A percentile compares a stretch with the other conserved stretches of the same genome.
Conservation (phyloP, 2,888 invertebrate species). For the Limnephilus lunatus region DNA sequence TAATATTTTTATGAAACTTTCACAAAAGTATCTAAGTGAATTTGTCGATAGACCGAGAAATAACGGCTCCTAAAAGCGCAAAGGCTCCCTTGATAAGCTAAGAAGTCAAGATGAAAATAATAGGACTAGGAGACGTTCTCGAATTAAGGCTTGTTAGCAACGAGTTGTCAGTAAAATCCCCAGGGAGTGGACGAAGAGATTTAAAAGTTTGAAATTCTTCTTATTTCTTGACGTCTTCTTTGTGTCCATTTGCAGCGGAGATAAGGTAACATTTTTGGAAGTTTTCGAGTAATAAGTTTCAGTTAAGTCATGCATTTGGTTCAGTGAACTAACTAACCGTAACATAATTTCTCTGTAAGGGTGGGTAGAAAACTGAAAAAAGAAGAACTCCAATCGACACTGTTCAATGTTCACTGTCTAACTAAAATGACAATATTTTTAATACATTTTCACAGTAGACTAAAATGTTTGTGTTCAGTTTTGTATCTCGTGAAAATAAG, state of each 20-base stretch:
- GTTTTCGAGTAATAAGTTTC: background rate
- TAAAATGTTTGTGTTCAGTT: too few relatives aligned
- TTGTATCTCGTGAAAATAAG: too few relatives aligned
- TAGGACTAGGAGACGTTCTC: background rate
- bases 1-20: background rate
- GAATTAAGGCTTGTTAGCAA: background rate
- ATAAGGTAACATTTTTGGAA: background rate
- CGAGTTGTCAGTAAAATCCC: background rate
- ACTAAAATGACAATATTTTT: too few relatives aligned
- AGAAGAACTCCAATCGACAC: too few relatives aligned
- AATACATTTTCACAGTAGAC: too few relatives aligned
- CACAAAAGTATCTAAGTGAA: background rate
- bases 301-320: background rate
- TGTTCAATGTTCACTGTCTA: too few relatives aligned
- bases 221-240: background rate
- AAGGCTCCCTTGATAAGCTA: background rate
- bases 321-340: background rate
- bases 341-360: background rate
- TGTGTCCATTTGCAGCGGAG: background rate
- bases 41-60: background rate
- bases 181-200: background rate
- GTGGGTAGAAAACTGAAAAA: too few relatives aligned
- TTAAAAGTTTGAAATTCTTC: slow-evolving; percentile 24
- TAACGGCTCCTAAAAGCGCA: background rate
- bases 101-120: background rate